phyloP scores from a whole-genome alignment of 2,888 invertebrate species.

The Marronus borbonicus region DNA sequence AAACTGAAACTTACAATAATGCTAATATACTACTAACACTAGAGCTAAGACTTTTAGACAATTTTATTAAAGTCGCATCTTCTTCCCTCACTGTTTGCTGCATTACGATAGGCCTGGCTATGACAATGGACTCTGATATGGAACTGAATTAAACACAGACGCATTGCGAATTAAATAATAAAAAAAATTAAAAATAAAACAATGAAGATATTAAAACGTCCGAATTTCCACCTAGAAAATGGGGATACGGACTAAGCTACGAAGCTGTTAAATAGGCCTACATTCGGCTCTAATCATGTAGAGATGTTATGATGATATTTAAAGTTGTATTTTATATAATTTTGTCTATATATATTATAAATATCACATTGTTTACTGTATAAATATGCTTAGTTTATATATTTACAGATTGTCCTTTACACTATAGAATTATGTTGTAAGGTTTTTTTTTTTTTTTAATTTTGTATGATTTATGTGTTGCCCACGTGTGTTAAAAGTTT shows the following conservation, averaged over 20 bases:
- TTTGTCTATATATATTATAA: slow-evolving; percentile 48
- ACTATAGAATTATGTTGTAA: slow-evolving; percentile 50
- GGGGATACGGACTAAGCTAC: slow-evolving; percentile 50
- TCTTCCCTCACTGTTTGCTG: slow-evolving; percentile 72
- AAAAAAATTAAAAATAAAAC: slow-evolving; percentile 56
- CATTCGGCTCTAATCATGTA: slow-evolving; percentile 67
- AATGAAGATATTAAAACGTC: slow-evolving; percentile 63
- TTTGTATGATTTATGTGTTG: slow-evolving; percentile 45
- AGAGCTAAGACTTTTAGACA: slow-evolving; percentile 50
- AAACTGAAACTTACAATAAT: slow-evolving; percentile 34
- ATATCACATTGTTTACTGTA: slow-evolving; percentile 49
- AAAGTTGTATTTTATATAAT: slow-evolving; percentile 49
- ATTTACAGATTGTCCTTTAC: slow-evolving; percentile 34
- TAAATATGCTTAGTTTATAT: slow-evolving; percentile 48
- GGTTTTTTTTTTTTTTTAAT: slow-evolving; percentile 41
- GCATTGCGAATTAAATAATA: slow-evolving; percentile 60
- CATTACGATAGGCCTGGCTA: slow-evolving; percentile 71
- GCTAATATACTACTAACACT: slow-evolving; percentile 55
- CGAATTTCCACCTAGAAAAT: slow-evolving; percentile 60
- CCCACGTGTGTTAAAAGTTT: slow-evolving; percentile 52
- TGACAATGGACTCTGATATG: slow-evolving; percentile 70
- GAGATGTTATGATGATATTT: slow-evolving; percentile 68
- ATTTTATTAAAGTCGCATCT: slow-evolving; percentile 58
- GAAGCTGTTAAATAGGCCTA: slow-evolving; percentile 64
- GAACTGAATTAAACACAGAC: slow-evolving; percentile 64